phyloP scores from a whole-genome alignment of 2,113 vertebrate genomes.

The Carassius auratus region DNA sequence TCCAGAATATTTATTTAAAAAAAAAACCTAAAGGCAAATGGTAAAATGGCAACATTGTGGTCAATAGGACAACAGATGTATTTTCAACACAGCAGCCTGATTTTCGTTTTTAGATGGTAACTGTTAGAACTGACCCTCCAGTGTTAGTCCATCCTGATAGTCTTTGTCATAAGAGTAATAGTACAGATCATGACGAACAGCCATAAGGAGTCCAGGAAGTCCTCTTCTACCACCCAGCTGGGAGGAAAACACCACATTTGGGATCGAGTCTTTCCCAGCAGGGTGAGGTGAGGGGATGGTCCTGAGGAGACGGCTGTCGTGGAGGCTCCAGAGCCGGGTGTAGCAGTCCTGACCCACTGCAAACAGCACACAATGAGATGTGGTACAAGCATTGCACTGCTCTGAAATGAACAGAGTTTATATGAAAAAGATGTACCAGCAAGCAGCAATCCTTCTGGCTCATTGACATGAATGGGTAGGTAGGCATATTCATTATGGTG shows the following conservation, averaged over 20 bases:
- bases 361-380: background rate
- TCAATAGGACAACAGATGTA: background rate
- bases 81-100: background rate
- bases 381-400: background rate
- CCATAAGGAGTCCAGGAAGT: constrained; percentile 92
- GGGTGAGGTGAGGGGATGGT: constrained; percentile 94
- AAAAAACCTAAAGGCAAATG: constrained; percentile 5
- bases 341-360: constrained; percentile 97
- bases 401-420: background rate
- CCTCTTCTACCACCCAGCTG: constrained; percentile 84
- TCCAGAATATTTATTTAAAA: background rate
- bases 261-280: constrained; percentile 86
- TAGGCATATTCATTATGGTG: constrained; percentile 89
- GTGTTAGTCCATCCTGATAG: constrained; percentile 64
- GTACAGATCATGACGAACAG: constrained; percentile 90
- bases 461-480: constrained; percentile 91
- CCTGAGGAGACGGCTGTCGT: constrained; percentile 85
- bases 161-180: constrained; percentile 87
- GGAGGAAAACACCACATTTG: constrained; percentile 92
- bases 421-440: constrained; percentile 76
- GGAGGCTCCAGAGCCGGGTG: constrained; percentile 92
- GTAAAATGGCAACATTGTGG: constrained; percentile 16
- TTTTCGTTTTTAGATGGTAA: background rate
- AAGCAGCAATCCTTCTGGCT: constrained; percentile 87
- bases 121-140: background rate